Conservation (phyloP, 2,888 invertebrate genomes). For the Leptothorax acervorum region DNA sequence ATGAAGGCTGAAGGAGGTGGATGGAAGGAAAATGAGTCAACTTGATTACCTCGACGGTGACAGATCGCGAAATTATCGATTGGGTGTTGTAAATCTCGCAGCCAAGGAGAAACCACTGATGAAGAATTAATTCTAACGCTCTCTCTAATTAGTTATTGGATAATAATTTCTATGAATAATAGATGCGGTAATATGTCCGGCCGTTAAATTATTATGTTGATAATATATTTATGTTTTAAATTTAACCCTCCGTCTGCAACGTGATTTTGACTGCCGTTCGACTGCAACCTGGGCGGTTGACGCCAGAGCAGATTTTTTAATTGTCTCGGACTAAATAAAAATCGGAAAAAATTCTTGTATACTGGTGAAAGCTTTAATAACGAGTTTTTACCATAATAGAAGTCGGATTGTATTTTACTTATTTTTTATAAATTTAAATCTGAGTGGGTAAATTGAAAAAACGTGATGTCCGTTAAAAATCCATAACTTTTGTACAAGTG, state of each 20-base stretch:
- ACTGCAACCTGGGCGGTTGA: too few relatives aligned
- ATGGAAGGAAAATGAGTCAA: neutral
- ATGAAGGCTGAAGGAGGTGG: neutral
- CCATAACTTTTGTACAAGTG: too few relatives aligned
- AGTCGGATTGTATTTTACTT: too few relatives aligned
- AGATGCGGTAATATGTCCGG: neutral
- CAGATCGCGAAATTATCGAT: conserved; percentile 27
- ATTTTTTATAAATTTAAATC: too few relatives aligned
- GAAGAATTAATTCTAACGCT: neutral
- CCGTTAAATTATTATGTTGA: neutral
- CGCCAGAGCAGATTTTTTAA: too few relatives aligned
- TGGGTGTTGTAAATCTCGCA: neutral
- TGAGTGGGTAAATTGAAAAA: too few relatives aligned
- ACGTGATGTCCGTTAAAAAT: too few relatives aligned
- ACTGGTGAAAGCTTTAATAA: too few relatives aligned
- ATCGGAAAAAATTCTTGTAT: too few relatives aligned
- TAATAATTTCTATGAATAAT: neutral
- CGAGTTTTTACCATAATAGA: too few relatives aligned
- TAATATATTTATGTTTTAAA: neutral
- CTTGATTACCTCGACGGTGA: conserved; percentile 18
- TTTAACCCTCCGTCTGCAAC: neutral
- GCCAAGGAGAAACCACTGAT: neutral
- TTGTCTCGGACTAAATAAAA: too few relatives aligned
- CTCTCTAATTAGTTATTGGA: neutral
- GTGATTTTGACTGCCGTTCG: too few relatives aligned